These are phyloP conservation scores for Gyrodactylus bullatarudis DNA, from an alignment of 1,140 invertebrate genomes.

Conservation along the genomic window DNA sequence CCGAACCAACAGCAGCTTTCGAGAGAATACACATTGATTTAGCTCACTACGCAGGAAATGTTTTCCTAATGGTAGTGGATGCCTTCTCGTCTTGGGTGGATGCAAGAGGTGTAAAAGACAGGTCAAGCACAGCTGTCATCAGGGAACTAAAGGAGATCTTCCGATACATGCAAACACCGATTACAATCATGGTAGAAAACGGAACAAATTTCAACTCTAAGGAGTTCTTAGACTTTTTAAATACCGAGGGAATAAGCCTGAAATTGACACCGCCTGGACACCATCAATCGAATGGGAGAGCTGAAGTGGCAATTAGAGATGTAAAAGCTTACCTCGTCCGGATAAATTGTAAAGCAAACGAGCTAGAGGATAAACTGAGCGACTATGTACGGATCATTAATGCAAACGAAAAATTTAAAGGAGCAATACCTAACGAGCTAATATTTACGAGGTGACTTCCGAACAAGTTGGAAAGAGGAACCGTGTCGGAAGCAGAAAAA, in stretches of 20 bases:
- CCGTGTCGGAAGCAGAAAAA: too few relatives aligned
- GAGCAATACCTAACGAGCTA: too few relatives aligned
- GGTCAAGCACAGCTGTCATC: neutral
- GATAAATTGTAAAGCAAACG: too few relatives aligned
- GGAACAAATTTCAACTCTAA: neutral
- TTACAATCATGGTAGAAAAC: neutral
- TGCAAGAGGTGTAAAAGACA: neutral
- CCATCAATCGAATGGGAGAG: neutral
- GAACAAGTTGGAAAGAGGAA: too few relatives aligned
- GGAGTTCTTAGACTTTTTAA: neutral
- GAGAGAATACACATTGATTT: neutral
- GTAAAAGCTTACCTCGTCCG: neutral
- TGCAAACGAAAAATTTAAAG: too few relatives aligned
- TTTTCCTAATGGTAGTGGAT: neutral
- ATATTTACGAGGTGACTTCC: too few relatives aligned
- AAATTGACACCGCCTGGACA: neutral
- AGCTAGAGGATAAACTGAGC: too few relatives aligned
- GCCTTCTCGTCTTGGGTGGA: neutral
- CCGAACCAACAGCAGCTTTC: neutral
- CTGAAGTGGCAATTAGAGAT: neutral
- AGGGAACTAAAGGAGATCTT: neutral
- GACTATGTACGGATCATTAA: too few relatives aligned
- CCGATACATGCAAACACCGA: neutral
- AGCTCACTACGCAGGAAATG: neutral
- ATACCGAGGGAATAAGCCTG: neutral